These are phyloP conservation scores for Linnaemya tessellans DNA, from an alignment of 2,888 invertebrate genomes.

Conservation along the genomic window DNA sequence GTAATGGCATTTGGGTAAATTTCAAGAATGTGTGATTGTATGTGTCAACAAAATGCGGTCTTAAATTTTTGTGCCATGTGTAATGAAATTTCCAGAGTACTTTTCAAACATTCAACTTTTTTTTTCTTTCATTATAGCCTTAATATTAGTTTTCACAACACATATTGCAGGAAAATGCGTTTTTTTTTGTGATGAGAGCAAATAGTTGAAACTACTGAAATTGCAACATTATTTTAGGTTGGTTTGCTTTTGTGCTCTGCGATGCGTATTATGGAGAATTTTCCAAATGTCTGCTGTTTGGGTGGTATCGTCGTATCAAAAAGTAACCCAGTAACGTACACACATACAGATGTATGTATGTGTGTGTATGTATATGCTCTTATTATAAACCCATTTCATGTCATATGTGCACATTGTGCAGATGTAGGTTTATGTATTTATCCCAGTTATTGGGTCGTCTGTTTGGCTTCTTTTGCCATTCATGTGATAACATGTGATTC, in stretches of 20 bases:
- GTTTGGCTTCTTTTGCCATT: constrained; percentile 52
- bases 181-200: constrained; percentile 39
- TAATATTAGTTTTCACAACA: background rate
- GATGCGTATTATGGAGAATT: constrained; percentile 49
- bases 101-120: background rate
- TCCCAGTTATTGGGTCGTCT: constrained; percentile 69
- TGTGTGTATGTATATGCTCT: background rate
- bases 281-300: constrained; percentile 22
- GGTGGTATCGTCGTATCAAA: constrained; percentile 26
- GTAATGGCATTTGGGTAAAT: background rate
- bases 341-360: background rate
- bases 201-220: constrained; percentile 40
- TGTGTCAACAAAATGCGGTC: background rate
- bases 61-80: constrained; percentile 12
- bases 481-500: constrained; percentile 72
- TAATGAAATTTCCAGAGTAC: background rate
- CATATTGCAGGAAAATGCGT: constrained; percentile 29
- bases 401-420: background rate
- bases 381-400: constrained; percentile 20
- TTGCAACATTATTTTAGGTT: constrained; percentile 60
- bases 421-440: constrained; percentile 22
- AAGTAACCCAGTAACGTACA: constrained; percentile 53
- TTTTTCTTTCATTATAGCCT: background rate
- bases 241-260: constrained; percentile 46
- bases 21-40: background rate